Evolutionary conservation across 2,888 invertebrate genomes (phyloP), one percentile per base, ranked within the genome.

Genomic region (Cheilosia soror): DNA sequence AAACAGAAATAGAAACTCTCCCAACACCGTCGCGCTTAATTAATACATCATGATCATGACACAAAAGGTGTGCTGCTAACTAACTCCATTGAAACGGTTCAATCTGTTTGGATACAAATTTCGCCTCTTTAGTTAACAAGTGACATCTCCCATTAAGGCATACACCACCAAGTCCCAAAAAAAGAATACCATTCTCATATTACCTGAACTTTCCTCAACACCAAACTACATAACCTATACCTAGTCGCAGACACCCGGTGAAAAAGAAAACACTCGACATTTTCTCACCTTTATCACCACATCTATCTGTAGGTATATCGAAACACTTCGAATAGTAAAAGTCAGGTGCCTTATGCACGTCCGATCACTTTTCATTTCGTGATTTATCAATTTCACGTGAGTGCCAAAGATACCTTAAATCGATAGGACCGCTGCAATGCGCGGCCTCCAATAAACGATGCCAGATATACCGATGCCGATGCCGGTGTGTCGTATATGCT

Each of bases 281-380:
- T 60, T 79, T 80, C 80, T 84, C 60, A 75, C 80, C 79, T 75
- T 63, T 65, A 72, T 58, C 60, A 33, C 9, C 33, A 9, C 7
- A 9, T 9, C 7, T 37, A 9, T 37, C 37, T 9, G 37, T 9
- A 11, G 9, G 13, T 29, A 7, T 60, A 13, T 7, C 40, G 58
- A 42, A 49, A 31, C 62, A 37, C 37, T 49, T 49, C 44, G 49
- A 51, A 51, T 51, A 49, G 76, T 81, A 85, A 81, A 85, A 85
- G 85, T 85, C 81, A 85, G 81, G 76, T 85, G 85, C 71, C 51
- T 42, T 84, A 84, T 85, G 84, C 60, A 49, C 66, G 47, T 60
- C 51, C 76, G 76, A 85, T 81, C 81, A 85, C 85, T 85, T 85
- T 85, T 85, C 85, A 85, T 81, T 85, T 85, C 85, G 85, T 85